These are phyloP conservation scores for Heteromormyrus szaboi DNA, from an alignment of 2,797 vertebrate genomes.

Conservation along the genomic window DNA sequence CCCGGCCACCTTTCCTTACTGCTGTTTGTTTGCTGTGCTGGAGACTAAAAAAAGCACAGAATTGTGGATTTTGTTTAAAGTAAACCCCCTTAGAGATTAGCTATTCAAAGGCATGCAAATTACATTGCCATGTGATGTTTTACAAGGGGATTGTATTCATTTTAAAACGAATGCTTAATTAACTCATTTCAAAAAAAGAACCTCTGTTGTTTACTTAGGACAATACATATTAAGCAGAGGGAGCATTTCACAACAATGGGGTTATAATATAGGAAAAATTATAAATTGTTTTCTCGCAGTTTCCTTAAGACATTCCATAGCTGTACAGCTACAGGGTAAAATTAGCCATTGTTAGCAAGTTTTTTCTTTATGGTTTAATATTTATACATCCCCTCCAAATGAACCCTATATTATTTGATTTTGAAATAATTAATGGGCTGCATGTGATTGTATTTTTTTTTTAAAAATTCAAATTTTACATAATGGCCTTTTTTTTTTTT, in stretches of 20 bases:
- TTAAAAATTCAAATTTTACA: not conserved
- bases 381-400: not conserved
- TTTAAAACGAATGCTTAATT: conserved; percentile 70
- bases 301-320: not conserved
- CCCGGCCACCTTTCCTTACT: conserved; percentile 48
- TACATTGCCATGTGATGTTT: conserved; percentile 64
- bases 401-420: not conserved
- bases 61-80: conserved; percentile 71
- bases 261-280: not conserved
- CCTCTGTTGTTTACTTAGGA: conserved; percentile 33
- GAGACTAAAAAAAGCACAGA: conserved; percentile 64
- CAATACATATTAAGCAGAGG: not conserved
- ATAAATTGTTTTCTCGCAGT: not conserved
- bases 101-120: conserved; percentile 81
- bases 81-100: conserved; percentile 70
- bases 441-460: not conserved
- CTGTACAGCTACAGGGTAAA: not conserved
- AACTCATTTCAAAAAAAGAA: conserved; percentile 75
- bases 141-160: conserved; percentile 67
- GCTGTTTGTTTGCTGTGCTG: conserved; percentile 69
- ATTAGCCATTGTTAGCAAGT: not conserved
- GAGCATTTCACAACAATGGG: conserved; percentile 6
- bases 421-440: not conserved
- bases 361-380: not conserved
- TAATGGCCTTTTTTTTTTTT: not conserved